Conservation (phyloP, 2,113 vertebrate species). For the Chionis minor region DNA sequence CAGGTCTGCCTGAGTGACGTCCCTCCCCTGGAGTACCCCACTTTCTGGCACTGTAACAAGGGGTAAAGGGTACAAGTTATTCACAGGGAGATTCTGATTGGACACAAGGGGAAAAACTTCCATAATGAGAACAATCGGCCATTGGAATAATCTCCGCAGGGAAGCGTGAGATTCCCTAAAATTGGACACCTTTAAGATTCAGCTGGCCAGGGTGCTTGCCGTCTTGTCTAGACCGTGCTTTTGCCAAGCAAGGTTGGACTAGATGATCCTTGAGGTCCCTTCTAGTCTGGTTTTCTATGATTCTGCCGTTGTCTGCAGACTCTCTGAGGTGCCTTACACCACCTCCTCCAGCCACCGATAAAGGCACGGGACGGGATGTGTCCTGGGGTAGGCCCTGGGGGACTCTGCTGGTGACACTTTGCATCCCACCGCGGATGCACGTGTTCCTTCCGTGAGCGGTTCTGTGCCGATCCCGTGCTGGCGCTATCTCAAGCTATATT, state of each 20-base stretch:
- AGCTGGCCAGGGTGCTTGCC: not conserved
- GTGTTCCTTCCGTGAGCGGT: fast-evolving
- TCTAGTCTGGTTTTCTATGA: not conserved
- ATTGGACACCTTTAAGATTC: not conserved
- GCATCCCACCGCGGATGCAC: fast-evolving
- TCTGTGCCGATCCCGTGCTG: fast-evolving
- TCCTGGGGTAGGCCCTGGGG: too few species aligned
- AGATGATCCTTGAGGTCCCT: not conserved
- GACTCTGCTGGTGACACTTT: not conserved
- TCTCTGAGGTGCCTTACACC: not conserved
- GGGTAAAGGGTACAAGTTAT: not conserved
- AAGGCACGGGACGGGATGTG: fast-evolving
- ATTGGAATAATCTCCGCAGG: not conserved
- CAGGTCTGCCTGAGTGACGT: not conserved
- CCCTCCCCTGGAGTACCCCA: not conserved
- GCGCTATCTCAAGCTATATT: fast-evolving
- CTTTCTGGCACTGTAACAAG: not conserved
- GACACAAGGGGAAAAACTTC: not conserved
- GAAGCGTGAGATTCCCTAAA: not conserved
- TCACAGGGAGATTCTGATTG: not conserved
- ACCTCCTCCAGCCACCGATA: not conserved
- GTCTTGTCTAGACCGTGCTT: not conserved
- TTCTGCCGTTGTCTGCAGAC: not conserved
- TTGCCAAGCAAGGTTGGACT: not conserved
- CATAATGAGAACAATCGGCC: not conserved